phyloP scores from a whole-genome alignment of 2,113 vertebrate genomes.

The Tetrax tetrax region DNA sequence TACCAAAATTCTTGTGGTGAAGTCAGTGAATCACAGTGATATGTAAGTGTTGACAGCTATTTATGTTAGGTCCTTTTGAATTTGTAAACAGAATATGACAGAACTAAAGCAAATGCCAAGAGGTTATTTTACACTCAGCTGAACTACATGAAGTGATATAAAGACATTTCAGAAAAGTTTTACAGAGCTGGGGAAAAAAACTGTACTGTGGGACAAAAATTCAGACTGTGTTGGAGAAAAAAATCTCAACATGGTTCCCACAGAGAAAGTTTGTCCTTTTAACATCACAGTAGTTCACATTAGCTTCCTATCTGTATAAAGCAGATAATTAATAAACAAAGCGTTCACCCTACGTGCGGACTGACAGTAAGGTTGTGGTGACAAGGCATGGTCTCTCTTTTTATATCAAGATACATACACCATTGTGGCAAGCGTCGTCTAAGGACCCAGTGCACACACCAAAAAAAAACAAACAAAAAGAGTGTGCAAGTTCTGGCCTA shows the following conservation, averaged over 20 bases:
- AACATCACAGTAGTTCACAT: rapidly evolving
- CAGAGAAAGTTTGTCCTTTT: neutral
- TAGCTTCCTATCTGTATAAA: neutral
- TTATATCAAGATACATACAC: neutral
- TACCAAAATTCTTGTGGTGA: slow-evolving; percentile 19
- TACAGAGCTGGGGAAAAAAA: neutral
- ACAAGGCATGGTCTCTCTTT: neutral
- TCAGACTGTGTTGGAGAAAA: neutral
- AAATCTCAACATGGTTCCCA: neutral
- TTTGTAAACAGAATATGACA: slow-evolving; percentile 69
- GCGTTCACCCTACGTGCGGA: rapidly evolving
- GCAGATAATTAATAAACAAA: neutral
- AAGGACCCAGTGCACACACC: neutral
- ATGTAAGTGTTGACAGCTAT: slow-evolving; percentile 66
- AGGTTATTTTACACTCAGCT: slow-evolving; percentile 61
- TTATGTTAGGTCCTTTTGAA: slow-evolving; percentile 59
- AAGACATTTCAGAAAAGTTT: slow-evolving; percentile 47
- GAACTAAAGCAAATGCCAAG: slow-evolving; percentile 65
- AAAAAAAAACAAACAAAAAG: neutral
- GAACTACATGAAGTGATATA: slow-evolving; percentile 26
- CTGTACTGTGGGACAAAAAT: neutral
- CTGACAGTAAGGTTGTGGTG: neutral
- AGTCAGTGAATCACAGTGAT: slow-evolving; percentile 54
- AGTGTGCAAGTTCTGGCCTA: slow-evolving; percentile 9
- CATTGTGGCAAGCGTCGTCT: rapidly evolving